These are phyloP conservation scores for Melitaea athalia DNA, from an alignment of 2,888 invertebrate genomes.

Conservation along the genomic window DNA sequence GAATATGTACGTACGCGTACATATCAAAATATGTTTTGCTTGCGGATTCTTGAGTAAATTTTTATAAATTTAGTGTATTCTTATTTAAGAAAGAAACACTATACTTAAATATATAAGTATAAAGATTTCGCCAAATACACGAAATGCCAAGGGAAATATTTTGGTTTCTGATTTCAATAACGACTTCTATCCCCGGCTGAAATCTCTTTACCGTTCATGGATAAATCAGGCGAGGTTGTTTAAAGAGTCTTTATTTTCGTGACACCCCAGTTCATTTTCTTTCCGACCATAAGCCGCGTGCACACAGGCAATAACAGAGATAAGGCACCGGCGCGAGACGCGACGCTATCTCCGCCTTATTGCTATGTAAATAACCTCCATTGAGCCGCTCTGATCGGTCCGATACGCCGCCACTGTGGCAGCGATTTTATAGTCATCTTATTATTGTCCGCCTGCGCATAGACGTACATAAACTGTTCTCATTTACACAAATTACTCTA, in stretches of 20 bases:
- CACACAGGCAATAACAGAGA: conserved; percentile 75
- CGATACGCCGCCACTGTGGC: conserved; percentile 75
- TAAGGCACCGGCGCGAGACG: conserved; percentile 54
- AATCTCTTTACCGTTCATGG: conserved; percentile 50
- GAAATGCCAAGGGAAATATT: conserved; percentile 28
- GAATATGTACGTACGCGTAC: background rate
- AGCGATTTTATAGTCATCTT: conserved; percentile 67
- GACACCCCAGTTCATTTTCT: conserved; percentile 69
- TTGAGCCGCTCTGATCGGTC: conserved; percentile 69
- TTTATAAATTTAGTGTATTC: background rate
- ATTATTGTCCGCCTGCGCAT: conserved; percentile 48
- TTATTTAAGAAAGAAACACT: too few species aligned
- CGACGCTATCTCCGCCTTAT: conserved; percentile 71
- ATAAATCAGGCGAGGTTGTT: conserved; percentile 65
- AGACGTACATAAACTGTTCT: conserved; percentile 44
- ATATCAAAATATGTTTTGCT: background rate
- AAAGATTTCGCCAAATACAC: background rate
- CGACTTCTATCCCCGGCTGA: conserved; percentile 25
- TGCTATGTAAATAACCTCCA: conserved; percentile 80
- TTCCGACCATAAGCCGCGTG: conserved; percentile 72
- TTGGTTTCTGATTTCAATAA: conserved; percentile 32
- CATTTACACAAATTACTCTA: conserved; percentile 38
- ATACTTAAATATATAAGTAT: background rate
- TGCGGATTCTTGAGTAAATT: too few species aligned
- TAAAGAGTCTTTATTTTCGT: conserved; percentile 65